phyloP scores from a whole-genome alignment of 2,113 vertebrate genomes.

The Romanogobio albipinnatus region DNA sequence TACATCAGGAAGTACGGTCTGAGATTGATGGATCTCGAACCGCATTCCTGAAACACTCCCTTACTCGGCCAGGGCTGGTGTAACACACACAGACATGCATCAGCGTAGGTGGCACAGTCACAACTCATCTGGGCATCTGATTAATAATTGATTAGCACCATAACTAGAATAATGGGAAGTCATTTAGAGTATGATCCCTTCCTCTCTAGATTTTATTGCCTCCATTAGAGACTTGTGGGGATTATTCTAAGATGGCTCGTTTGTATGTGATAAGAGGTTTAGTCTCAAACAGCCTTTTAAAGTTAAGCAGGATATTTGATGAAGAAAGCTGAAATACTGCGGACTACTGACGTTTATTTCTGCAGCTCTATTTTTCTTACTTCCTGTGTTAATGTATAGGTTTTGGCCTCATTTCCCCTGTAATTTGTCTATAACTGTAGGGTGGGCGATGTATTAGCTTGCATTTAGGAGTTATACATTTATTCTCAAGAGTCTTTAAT shows the following conservation, averaged over 20 bases:
- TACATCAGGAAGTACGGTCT: constrained; percentile 57
- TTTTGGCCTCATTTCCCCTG: background rate
- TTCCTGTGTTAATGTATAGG: background rate
- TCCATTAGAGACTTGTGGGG: constrained; percentile 29
- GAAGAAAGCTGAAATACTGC: constrained; percentile 3
- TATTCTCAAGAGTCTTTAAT: constrained; percentile 1
- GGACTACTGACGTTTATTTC: background rate
- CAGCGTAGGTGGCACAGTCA: constrained; percentile 5
- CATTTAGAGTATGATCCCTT: constrained; percentile 11
- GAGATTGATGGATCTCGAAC: constrained; percentile 1
- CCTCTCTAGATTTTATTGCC: constrained; percentile 26
- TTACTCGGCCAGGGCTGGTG: background rate
- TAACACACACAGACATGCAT: background rate
- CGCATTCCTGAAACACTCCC: background rate
- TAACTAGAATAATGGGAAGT: constrained; percentile 7
- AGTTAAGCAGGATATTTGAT: constrained; percentile 12
- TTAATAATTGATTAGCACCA: constrained; percentile 31
- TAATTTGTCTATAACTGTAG: background rate
- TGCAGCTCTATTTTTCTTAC: background rate
- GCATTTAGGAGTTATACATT: background rate
- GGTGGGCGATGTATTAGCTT: background rate
- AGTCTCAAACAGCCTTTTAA: constrained; percentile 23
- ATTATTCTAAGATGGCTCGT: constrained; percentile 45
- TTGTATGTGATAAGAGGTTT: constrained; percentile 46
- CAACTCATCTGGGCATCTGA: constrained; percentile 33